A percentile compares a stretch with the other conserved stretches of the same genome.
Conservation (phyloP, 92 coral and sea anemone species). For the Desmophyllum pertusum region DNA sequence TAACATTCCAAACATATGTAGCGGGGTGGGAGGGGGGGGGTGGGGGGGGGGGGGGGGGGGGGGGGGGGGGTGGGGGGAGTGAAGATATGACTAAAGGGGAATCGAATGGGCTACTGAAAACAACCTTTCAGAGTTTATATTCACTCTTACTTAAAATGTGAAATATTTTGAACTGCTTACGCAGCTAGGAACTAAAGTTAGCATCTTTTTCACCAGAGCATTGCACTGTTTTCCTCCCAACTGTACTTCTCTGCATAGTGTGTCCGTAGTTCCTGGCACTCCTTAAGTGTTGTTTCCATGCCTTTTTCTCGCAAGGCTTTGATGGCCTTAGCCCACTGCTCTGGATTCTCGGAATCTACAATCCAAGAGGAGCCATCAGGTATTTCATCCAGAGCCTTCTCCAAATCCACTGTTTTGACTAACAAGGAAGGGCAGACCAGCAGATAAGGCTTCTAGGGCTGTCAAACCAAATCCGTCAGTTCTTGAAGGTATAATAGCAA, state of each 20-base stretch:
- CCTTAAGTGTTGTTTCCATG: background rate
- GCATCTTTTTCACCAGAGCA: background rate
- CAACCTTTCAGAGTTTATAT: too few relatives aligned
- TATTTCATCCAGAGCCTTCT: background rate
- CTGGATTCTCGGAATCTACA: background rate
- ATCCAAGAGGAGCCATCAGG: background rate
- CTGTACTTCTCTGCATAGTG: background rate
- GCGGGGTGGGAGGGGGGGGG: too few relatives aligned
- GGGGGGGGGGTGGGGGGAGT: too few relatives aligned
- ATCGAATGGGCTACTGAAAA: too few relatives aligned
- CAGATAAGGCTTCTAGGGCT: slow-evolving; percentile 2
- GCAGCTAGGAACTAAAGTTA: background rate
- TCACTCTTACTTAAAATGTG: too few relatives aligned
- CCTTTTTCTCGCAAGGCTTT: background rate
- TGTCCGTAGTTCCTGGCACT: background rate
- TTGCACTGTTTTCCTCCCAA: background rate
- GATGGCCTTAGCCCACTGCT: background rate
- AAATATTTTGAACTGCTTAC: background rate
- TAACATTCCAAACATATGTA: too few relatives aligned
- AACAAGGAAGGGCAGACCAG: slow-evolving; percentile 1
- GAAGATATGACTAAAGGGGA: too few relatives aligned
- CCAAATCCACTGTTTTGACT: slow-evolving; percentile 3
- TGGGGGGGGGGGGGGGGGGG: too few relatives aligned
- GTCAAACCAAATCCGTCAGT: slow-evolving; percentile 11
- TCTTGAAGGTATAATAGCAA: slow-evolving; percentile 1